Conservation (phyloP, 1,140 invertebrate genomes). For the Hermetia illucens region DNA sequence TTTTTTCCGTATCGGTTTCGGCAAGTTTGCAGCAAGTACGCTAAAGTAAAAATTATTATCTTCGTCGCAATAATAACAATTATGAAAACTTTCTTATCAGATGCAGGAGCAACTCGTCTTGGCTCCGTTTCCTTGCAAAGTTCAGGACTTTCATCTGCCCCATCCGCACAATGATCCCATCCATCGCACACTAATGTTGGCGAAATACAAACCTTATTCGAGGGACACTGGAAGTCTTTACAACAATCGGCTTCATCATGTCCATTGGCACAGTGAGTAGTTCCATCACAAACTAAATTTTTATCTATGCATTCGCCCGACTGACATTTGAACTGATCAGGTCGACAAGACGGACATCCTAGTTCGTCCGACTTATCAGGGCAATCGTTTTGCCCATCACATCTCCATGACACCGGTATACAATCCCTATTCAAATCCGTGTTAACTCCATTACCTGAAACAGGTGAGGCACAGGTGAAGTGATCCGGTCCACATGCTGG, state of each 20-base stretch:
- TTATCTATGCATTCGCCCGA: constrained; percentile 65
- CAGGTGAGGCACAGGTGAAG: constrained; percentile 54
- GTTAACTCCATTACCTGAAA: constrained; percentile 14
- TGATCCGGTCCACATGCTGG: constrained; percentile 62
- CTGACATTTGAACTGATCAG: constrained; percentile 56
- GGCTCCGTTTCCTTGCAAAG: constrained; percentile 34
- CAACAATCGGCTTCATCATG: constrained; percentile 49
- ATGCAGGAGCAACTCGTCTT: constrained; percentile 23
- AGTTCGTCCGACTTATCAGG: constrained; percentile 66
- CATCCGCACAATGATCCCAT: constrained; percentile 55
- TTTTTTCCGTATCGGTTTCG: constrained; percentile 35
- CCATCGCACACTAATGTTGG: constrained; percentile 46
- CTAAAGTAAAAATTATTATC: constrained; percentile 32
- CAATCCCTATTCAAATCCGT: constrained; percentile 45
- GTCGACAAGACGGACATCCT: constrained; percentile 46
- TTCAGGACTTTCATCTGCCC: constrained; percentile 49
- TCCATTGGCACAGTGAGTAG: constrained; percentile 54
- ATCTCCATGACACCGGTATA: constrained; percentile 66
- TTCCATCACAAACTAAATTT: constrained; percentile 53
- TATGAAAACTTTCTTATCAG: constrained; percentile 35
- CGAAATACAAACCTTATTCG: constrained; percentile 43
- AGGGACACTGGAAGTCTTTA: constrained; percentile 49
- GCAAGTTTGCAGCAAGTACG: constrained; percentile 32
- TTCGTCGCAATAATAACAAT: constrained; percentile 31
- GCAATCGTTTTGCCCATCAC: constrained; percentile 46